Conservation (phyloP, 2,888 invertebrate species). For the Cactoblastis cactorum region DNA sequence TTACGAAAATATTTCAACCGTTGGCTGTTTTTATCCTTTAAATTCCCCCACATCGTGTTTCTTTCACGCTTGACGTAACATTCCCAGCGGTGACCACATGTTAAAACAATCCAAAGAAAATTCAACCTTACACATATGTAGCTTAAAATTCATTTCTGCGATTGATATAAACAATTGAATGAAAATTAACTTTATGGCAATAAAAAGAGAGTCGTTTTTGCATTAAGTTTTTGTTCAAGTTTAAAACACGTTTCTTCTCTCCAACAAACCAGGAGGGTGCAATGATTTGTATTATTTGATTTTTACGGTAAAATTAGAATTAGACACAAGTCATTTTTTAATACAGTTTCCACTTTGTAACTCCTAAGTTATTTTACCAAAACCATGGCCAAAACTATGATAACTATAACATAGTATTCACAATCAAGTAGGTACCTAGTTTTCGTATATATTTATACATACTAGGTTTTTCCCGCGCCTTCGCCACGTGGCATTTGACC, state of each 20-base stretch:
- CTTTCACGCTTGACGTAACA: conserved; percentile 1
- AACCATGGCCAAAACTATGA: too few relatives aligned
- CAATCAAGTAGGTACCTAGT: too few relatives aligned
- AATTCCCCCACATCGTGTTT: conserved; percentile 2
- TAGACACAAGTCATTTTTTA: too few relatives aligned
- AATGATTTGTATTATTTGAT: background rate
- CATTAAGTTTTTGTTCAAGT: background rate
- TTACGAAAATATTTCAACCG: background rate
- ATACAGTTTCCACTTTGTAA: too few relatives aligned
- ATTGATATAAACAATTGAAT: background rate
- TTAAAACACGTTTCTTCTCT: background rate
- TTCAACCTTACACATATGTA: background rate
- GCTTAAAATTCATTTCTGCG: too few relatives aligned
- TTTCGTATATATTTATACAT: too few relatives aligned
- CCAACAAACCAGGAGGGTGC: background rate
- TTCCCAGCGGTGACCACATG: conserved; percentile 7
- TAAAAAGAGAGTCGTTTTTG: background rate
- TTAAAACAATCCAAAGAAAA: background rate
- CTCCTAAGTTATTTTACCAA: too few relatives aligned
- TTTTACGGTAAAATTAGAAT: background rate
- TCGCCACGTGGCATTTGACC: too few relatives aligned
- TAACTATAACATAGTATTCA: too few relatives aligned
- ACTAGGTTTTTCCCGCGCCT: too few relatives aligned
- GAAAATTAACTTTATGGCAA: background rate
- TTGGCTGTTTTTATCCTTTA: background rate